Base-by-base conservation (phyloP, 2,797 vertebrate genomes). In the Acanthurus tractus region DNA sequence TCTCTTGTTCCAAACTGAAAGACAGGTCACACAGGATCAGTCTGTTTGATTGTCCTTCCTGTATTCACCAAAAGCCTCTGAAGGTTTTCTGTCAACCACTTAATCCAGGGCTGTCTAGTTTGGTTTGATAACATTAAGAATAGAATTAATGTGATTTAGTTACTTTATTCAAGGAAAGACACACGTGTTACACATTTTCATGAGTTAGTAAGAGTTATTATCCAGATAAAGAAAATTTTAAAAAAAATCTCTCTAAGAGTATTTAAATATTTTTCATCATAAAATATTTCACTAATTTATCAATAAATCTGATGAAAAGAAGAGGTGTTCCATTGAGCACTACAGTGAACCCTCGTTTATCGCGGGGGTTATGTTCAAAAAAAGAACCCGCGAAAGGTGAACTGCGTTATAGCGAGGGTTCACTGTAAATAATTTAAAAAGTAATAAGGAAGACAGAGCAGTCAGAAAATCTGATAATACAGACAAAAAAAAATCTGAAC, bases 1-100 rank as follows among this genome's bases (percentile, higher is more conserved):
- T 64, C 59, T 52, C 70, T n/a, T 53, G 49, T 73, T 78, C 45
- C 61, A 76, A 63, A 88, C 70, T 70, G 54, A 81, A 79, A 79
- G 82, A 49, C 34, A 23, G 50, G 2, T 13, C 5, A 6, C 12
- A 54, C 23, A 8, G 14, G 52, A 29, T 14, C 8, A 8, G 23
- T 14, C 1, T 54, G 52, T 8, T 29, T 29, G 23, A 8, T 54
- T 29, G 23, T 17, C 50, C 12, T 2, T 25, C 4, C 52, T 50
- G n/a, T 10, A 11, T 50, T 22, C 20, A 12, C 6, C 22, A 11
- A 20, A 22, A 3, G 49, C 9, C 4, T 49, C 8, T 20, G 9
- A 20, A 9, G n/a, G n/a, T 18, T 17, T 18, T 3, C 46, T 48
- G 17, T n/a, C 18, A n/a, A 48, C 8, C 18, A 8, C 17, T 3